Percentiles rank a stretch among this genome's conserved stretches.
These are phyloP conservation scores for Drosophila stalkeri DNA, from an alignment of 2,888 invertebrate species.

Conservation along the genomic window DNA sequence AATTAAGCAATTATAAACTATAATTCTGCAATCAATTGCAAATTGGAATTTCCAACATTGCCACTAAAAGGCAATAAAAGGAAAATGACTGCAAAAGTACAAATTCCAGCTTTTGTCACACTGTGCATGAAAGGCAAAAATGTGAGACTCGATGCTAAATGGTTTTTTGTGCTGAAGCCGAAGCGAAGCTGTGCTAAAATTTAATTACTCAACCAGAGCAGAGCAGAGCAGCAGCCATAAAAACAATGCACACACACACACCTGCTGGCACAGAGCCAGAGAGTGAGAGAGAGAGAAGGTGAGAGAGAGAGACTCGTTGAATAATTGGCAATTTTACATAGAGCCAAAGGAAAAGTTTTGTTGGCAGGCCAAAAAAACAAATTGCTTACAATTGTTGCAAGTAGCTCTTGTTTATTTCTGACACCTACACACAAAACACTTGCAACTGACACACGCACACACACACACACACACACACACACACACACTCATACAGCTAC, in stretches of 20 bases:
- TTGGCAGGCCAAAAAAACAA: constrained; percentile 42
- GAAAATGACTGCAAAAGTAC: not conserved
- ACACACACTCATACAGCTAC: constrained; percentile 13
- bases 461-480: constrained; percentile 13
- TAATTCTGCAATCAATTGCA: not conserved
- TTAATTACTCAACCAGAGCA: constrained; percentile 19
- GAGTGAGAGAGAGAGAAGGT: constrained; percentile 19
- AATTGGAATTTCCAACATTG: not conserved
- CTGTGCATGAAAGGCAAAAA: not conserved
- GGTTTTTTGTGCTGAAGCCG: not conserved
- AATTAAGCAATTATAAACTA: constrained; percentile 1
- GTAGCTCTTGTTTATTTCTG: constrained; percentile 51
- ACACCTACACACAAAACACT: constrained; percentile 50
- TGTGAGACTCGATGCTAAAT: not conserved
- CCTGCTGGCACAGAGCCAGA: constrained; percentile 29
- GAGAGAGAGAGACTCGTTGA: constrained; percentile 48
- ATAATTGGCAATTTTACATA: constrained; percentile 70
- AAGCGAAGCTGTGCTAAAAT: constrained; percentile 1
- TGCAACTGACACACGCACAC: constrained; percentile 14
- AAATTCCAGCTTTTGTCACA: not conserved
- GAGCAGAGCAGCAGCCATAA: constrained; percentile 7
- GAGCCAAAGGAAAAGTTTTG: constrained; percentile 33
- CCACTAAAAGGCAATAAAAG: not conserved
- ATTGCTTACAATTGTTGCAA: constrained; percentile 66
- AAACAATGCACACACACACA: constrained; percentile 14